A percentile compares a stretch with the other conserved stretches of the same genome.
Conservation (phyloP, 2,888 invertebrate genomes). For the Tipula unca region DNA sequence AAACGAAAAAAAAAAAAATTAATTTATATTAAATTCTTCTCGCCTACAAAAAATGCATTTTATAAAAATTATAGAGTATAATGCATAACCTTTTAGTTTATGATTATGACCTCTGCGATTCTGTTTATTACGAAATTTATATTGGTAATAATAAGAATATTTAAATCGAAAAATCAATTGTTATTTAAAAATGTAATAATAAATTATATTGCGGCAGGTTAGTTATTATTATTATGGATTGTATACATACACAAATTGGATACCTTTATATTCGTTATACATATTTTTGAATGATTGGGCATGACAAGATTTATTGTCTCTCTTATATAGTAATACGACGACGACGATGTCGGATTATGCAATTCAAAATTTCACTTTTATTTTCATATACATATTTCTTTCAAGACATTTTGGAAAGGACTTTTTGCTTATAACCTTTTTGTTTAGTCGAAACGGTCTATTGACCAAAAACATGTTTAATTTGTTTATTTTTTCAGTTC, state of each 20-base stretch:
- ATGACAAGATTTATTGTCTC: constrained; percentile 14
- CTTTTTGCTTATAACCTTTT: neutral
- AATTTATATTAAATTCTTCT: neutral
- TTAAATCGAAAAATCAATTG: too few species aligned
- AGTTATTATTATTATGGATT: neutral
- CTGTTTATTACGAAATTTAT: neutral
- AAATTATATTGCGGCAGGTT: constrained; percentile 2
- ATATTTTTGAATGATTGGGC: neutral
- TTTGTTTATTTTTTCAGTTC: neutral
- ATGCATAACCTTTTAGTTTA: neutral
- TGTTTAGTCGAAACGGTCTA: neutral
- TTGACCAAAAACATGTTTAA: neutral
- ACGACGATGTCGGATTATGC: neutral
- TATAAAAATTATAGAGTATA: neutral
- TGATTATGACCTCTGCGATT: neutral
- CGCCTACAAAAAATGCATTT: neutral
- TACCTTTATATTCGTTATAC: neutral
- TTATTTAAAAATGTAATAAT: neutral
- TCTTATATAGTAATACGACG: neutral
- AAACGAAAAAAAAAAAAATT: neutral
- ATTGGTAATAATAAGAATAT: neutral
- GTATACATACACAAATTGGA: constrained; percentile 1
- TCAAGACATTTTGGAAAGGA: neutral
- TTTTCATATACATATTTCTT: neutral
- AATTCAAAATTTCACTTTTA: neutral